These are phyloP conservation scores for Callithrix jacchus DNA, from an alignment of 2,113 vertebrate genomes.

Conservation along the genomic window DNA sequence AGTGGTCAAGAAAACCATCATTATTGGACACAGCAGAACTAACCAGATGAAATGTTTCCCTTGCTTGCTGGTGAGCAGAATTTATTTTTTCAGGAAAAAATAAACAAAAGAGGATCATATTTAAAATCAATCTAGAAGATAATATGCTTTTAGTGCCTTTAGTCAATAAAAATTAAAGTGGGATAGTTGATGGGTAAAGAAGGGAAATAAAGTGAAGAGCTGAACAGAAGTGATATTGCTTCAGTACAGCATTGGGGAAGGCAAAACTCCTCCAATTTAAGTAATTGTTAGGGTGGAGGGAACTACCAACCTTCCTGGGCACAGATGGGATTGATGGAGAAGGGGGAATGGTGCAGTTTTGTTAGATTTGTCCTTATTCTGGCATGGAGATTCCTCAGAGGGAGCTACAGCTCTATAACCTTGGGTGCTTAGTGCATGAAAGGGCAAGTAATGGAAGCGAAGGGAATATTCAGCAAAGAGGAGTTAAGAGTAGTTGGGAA, in stretches of 20 bases:
- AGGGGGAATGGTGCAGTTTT: rapidly evolving
- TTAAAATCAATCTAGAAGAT: background rate
- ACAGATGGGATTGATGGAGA: background rate
- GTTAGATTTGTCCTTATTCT: background rate
- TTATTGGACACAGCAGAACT: background rate
- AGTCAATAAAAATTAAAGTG: background rate
- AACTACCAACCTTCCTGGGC: background rate
- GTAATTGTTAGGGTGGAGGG: background rate
- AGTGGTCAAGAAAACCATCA: background rate
- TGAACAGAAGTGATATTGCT: background rate
- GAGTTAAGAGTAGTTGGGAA: background rate
- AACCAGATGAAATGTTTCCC: background rate
- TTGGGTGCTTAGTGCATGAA: background rate
- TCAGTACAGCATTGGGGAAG: rapidly evolving
- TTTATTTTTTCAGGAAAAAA: background rate
- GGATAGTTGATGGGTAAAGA: background rate
- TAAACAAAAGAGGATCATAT: background rate
- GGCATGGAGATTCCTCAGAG: background rate
- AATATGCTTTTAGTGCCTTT: background rate
- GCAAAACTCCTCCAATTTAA: background rate
- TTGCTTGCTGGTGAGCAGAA: background rate
- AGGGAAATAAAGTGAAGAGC: rapidly evolving
- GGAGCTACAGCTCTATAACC: background rate
- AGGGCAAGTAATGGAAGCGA: background rate
- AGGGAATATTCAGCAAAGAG: background rate